These are phyloP conservation scores for Anniella stebbinsi DNA, from an alignment of 2,797 vertebrate species.

Conservation along the genomic window DNA sequence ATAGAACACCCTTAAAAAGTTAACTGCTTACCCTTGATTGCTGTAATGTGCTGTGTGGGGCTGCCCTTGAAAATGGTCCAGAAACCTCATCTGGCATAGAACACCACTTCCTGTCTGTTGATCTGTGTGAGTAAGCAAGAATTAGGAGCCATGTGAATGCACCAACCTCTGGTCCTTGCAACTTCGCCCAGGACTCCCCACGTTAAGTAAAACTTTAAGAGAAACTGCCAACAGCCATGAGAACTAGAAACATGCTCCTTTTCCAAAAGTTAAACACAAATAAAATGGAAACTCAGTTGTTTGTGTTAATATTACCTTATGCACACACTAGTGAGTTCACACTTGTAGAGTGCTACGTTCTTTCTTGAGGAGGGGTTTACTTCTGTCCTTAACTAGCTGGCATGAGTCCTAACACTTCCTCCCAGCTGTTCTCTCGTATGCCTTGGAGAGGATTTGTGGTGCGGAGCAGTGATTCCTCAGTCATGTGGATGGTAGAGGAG, in stretches of 20 bases:
- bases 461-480: background rate
- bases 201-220: background rate
- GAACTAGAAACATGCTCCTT: background rate
- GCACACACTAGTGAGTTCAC: background rate
- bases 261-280: background rate
- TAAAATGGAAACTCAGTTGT: background rate
- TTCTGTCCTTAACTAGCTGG: background rate
- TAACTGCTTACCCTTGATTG: background rate
- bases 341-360: background rate
- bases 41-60: background rate
- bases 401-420: background rate
- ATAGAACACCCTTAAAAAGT: background rate
- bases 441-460: background rate
- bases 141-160: background rate
- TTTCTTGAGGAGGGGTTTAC: background rate
- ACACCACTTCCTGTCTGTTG: background rate
- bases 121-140: background rate
- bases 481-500: background rate
- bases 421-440: background rate
- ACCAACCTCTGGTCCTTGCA: background rate
- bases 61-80: no score
- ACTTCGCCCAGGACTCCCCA: background rate
- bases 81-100: background rate
- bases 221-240: background rate
- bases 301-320: background rate